phyloP scores from a whole-genome alignment of 2,797 vertebrate species.

The Lophius americanus region DNA sequence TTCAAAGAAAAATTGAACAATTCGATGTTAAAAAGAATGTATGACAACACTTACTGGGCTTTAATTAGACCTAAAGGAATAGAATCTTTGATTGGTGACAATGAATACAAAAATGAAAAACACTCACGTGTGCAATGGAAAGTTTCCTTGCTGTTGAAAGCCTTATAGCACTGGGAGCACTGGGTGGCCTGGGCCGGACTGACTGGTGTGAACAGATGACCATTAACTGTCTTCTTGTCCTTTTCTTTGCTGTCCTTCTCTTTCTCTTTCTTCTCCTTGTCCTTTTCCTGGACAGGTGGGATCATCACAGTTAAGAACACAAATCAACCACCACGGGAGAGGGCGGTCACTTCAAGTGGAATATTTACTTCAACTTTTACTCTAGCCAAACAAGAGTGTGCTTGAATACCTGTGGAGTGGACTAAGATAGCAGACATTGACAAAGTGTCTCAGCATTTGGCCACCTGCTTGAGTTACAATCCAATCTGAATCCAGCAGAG shows the following conservation, averaged over 20 bases:
- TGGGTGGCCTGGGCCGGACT: conserved; percentile 73
- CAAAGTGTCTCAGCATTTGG: conserved; percentile 14
- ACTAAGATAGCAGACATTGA: conserved; percentile 27
- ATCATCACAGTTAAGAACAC: conserved; percentile 6
- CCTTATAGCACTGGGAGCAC: conserved; percentile 88
- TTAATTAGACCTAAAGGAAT: conserved; percentile 21
- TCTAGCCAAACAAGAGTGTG: conserved; percentile 13
- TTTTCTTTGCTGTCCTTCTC: conserved; percentile 89
- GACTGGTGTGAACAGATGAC: conserved; percentile 86
- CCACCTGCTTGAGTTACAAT: conserved; percentile 34
- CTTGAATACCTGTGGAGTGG: conserved; percentile 5
- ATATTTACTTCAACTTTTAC: conserved; percentile 17
- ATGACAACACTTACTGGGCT: conserved; percentile 10
- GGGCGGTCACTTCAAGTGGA: background rate
- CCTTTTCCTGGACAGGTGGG: conserved; percentile 86
- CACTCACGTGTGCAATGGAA: conserved; percentile 90
- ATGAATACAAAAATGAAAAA: background rate
- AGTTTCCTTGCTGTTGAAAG: conserved; percentile 87
- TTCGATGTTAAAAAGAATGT: conserved; percentile 1
- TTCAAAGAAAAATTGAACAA: too few relatives aligned
- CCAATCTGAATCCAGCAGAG: conserved; percentile 59
- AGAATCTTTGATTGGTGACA: background rate
- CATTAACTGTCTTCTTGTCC: conserved; percentile 85
- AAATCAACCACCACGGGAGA: background rate
- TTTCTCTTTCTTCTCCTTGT: conserved; percentile 87